Percentiles rank a stretch among this genome's conserved stretches.
phyloP scores from a whole-genome alignment of 2,888 invertebrate species.

The Bimastos eiseni region DNA sequence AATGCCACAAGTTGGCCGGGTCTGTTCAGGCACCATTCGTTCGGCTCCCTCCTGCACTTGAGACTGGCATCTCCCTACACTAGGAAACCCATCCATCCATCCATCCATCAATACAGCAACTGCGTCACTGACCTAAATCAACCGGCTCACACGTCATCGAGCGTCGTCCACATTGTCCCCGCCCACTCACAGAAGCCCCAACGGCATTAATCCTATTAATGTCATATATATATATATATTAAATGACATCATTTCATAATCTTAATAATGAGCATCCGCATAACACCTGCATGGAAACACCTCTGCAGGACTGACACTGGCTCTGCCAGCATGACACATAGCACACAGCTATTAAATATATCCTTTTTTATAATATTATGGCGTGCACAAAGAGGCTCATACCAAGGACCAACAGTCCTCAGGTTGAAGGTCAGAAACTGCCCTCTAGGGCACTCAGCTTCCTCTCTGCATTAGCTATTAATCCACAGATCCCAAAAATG shows the following conservation, averaged over 20 bases:
- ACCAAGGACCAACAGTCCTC: neutral
- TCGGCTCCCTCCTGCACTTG: neutral
- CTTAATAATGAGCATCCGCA: neutral
- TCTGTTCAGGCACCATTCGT: neutral
- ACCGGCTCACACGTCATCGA: neutral
- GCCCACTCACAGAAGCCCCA: neutral
- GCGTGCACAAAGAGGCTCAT: too few relatives aligned
- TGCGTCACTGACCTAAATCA: neutral
- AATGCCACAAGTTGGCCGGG: neutral
- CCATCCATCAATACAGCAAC: neutral
- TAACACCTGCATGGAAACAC: neutral
- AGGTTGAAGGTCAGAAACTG: neutral
- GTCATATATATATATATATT: neutral
- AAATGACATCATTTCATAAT: neutral
- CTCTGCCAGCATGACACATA: too few relatives aligned
- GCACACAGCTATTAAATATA: neutral
- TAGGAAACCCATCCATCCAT: neutral
- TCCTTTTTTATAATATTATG: neutral
- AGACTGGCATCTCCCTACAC: neutral
- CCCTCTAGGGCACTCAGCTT: neutral
- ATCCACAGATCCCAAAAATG: too few relatives aligned
- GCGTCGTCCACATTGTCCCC: neutral
- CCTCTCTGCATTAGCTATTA: too few relatives aligned
- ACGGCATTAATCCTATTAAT: neutral
- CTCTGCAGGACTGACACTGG: neutral